Conservation (phyloP, 2,888 invertebrate species). For the Nomada ruficornis region DNA sequence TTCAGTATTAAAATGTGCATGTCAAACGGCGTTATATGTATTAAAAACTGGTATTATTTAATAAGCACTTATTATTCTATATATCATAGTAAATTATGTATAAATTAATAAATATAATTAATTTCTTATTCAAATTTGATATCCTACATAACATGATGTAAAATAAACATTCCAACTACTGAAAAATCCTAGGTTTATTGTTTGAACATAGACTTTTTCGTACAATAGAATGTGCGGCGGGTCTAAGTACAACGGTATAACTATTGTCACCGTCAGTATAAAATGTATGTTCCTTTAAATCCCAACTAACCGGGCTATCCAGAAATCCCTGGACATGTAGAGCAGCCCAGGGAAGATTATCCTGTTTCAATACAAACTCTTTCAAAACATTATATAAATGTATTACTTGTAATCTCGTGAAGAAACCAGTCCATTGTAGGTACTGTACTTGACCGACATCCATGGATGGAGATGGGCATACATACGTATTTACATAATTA, state of each 20-base stretch:
- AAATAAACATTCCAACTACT: slow-evolving; percentile 62
- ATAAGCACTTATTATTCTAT: slow-evolving; percentile 40
- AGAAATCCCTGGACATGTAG: slow-evolving; percentile 86
- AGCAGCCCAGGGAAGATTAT: slow-evolving; percentile 84
- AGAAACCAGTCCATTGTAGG: slow-evolving; percentile 85
- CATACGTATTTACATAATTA: slow-evolving; percentile 83
- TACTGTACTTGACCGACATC: slow-evolving; percentile 81
- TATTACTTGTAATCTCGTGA: slow-evolving; percentile 82
- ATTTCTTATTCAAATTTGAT: slow-evolving; percentile 34
- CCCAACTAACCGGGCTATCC: slow-evolving; percentile 85
- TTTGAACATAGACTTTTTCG: slow-evolving; percentile 82
- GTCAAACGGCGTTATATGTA: slow-evolving; percentile 39
- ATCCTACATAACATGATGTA: slow-evolving; percentile 31
- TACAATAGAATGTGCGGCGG: slow-evolving; percentile 77
- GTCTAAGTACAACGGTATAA: slow-evolving; percentile 84
- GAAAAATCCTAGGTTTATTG: slow-evolving; percentile 77
- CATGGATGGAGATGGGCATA: slow-evolving; percentile 80
- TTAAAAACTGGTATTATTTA: slow-evolving; percentile 31
- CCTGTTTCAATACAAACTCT: slow-evolving; percentile 71
- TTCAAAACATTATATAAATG: slow-evolving; percentile 81
- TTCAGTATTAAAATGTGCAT: slow-evolving; percentile 20
- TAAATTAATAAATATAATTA: slow-evolving; percentile 34
- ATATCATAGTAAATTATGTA: slow-evolving; percentile 42
- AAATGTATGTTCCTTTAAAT: slow-evolving; percentile 84
- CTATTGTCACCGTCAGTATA: slow-evolving; percentile 85